Percentiles rank a stretch among this genome's conserved stretches.
Evolutionary conservation across 2,888 invertebrate genomes (phyloP).

Genomic region (Rhagonycha lutea): DNA sequence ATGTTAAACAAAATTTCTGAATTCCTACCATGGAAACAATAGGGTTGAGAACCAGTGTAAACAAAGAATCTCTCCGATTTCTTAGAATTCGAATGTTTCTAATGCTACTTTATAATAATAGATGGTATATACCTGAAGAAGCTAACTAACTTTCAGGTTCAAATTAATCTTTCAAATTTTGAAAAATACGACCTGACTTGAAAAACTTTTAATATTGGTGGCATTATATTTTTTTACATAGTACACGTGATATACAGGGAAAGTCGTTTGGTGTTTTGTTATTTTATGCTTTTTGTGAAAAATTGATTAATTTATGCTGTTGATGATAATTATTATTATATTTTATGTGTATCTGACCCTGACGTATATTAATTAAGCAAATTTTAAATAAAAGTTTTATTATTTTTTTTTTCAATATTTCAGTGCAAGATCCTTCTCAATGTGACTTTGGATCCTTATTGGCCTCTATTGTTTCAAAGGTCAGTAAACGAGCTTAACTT

Average conservation of each 20-base stretch:
- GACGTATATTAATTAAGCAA: constrained; percentile 20
- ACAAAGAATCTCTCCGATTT: constrained; percentile 25
- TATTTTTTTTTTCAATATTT: constrained; percentile 53
- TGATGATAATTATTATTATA: not conserved
- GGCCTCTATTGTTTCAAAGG: constrained; percentile 57
- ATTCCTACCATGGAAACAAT: constrained; percentile 32
- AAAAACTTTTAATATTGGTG: not conserved
- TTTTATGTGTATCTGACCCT: constrained; percentile 19
- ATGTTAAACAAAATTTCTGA: constrained; percentile 30
- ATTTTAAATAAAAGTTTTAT: constrained; percentile 34
- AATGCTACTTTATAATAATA: constrained; percentile 1
- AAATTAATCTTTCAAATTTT: not conserved
- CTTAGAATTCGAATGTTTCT: constrained; percentile 1
- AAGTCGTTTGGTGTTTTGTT: not conserved
- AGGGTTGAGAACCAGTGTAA: constrained; percentile 29
- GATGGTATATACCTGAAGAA: not conserved
- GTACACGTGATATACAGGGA: not conserved
- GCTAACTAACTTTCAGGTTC: not conserved
- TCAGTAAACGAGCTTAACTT: constrained; percentile 49
- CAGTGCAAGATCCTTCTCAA: constrained; percentile 57
- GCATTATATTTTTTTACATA: not conserved
- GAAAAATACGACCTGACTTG: not conserved
- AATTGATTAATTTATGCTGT: not conserved
- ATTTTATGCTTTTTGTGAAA: not conserved
- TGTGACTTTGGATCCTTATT: constrained; percentile 58